Base-by-base conservation (phyloP, 2,888 invertebrate species). In the Pollenia griseotomentosa region DNA sequence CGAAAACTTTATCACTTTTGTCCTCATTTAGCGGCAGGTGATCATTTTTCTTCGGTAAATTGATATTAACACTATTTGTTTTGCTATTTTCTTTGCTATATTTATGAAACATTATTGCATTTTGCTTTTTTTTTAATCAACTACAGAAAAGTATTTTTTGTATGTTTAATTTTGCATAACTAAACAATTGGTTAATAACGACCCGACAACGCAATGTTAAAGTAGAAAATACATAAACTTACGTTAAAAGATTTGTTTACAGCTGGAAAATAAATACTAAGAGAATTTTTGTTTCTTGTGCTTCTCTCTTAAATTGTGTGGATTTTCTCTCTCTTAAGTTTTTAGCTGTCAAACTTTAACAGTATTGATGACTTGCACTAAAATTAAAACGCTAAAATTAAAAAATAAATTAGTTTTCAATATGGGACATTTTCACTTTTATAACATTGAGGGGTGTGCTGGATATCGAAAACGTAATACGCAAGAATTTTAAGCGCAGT, bases 61-160 rank as follows among this genome's bases (percentile, higher is more conserved):
- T 65, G 11, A 51, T 48, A 46, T 40, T 44, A 44, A 55, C 11
- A 42, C 55, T 80, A 1, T 77, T 66, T 33, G 77, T 46, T 65
- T 55, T 7, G 23, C 59, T 63, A 70, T 71, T 79, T 83, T 74
- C 33, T 11, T 66, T 53, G 10, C 19, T 40, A 68, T 68, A 6
- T 46, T 59, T 84, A 7, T 61, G 8, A 46, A 84, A 46, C 84
- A 84, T 84, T 51, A 11, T 70, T 44, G 33, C 59, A 2, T 46
- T 66, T 19, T n/a, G 9, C 4, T n/a, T 12, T 12, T 55, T 53
- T 59, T 70, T 12, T 7, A 5, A 46, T 4, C 48, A 55, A 57
- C 5, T 77, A 23, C 1, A 23, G 23, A 23, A 23, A 23, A 23
- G 23, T 23, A 23, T 23, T 23, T 12, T 53, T 8, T 12, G 19